Percentiles rank a stretch among this genome's conserved stretches.
phyloP scores from a whole-genome alignment of 92 coral and sea anemone species.

The Virgularia gustaviana region DNA sequence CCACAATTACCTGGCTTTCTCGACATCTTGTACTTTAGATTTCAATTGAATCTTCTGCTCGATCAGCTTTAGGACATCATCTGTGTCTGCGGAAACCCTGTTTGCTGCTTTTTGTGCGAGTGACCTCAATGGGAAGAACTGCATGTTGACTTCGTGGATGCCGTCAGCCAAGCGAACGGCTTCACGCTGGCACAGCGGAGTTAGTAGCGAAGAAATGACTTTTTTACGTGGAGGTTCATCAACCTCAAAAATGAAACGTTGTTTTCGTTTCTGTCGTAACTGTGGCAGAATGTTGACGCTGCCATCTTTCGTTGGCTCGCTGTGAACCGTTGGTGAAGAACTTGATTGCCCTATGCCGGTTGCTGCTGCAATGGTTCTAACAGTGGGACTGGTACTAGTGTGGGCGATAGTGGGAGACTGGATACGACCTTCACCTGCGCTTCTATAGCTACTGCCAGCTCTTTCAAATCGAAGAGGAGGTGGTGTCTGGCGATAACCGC shows the following conservation, averaged over 20 bases:
- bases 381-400: background rate
- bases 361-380: background rate
- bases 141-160: slow-evolving; percentile 37
- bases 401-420: background rate
- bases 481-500: background rate
- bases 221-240: slow-evolving; percentile 29
- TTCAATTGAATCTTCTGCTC: slow-evolving; percentile 37
- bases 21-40: slow-evolving; percentile 31
- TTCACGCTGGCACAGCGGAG: slow-evolving; percentile 34
- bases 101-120: slow-evolving; percentile 38
- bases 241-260: slow-evolving; percentile 26
- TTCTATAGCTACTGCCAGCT: background rate
- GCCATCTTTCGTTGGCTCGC: background rate
- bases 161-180: slow-evolving; percentile 35
- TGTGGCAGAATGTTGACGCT: background rate
- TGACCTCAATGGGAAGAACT: slow-evolving; percentile 32
- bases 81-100: slow-evolving; percentile 29
- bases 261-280: slow-evolving; percentile 3
- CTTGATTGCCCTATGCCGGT: too few relatives aligned
- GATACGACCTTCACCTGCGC: too few relatives aligned
- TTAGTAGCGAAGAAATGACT: slow-evolving; percentile 28
- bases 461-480: background rate
- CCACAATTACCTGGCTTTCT: slow-evolving; percentile 40
- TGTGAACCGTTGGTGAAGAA: background rate
- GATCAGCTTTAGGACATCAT: slow-evolving; percentile 29